Evolutionary conservation across 2,113 vertebrate genomes (phyloP).

Genomic region (Dissostichus mawsoni): DNA sequence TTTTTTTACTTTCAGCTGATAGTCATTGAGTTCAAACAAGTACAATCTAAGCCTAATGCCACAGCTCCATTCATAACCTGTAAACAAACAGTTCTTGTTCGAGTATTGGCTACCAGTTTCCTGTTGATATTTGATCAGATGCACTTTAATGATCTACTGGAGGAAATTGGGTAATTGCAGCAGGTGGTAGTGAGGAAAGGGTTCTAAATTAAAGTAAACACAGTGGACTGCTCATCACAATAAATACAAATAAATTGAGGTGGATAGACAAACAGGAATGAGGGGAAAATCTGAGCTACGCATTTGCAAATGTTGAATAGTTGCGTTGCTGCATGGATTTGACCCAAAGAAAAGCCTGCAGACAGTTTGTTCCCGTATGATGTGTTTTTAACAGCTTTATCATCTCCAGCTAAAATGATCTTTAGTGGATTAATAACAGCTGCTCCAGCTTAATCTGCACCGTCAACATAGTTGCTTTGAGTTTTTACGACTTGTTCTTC

Average conservation of each 20-base stretch:
- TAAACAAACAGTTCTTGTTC: conserved; percentile 30
- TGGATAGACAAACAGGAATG: conserved; percentile 1
- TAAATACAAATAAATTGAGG: background rate
- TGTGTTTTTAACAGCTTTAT: background rate
- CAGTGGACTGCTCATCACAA: background rate
- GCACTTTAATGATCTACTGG: conserved; percentile 24
- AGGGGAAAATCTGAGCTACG: no score
- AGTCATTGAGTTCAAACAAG: conserved; percentile 10
- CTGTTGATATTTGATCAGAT: conserved; percentile 28
- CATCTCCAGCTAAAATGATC: background rate
- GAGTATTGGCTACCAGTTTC: background rate
- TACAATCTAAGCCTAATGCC: background rate
- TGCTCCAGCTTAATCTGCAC: conserved; percentile 13
- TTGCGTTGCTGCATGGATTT: no score
- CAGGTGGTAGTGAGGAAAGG: conserved; percentile 2
- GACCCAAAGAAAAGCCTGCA: background rate
- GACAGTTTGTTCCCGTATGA: background rate
- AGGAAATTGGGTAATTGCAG: conserved; percentile 32
- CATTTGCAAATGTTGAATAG: no score
- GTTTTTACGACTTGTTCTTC: background rate
- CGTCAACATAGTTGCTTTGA: conserved; percentile 15
- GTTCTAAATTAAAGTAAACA: conserved; percentile 14
- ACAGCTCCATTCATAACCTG: background rate
- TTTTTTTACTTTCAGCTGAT: background rate
- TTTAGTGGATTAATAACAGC: background rate